Evolutionary conservation across 2,113 vertebrate species (phyloP).

Genomic region (Gnathonemus echidnorhynchus): DNA sequence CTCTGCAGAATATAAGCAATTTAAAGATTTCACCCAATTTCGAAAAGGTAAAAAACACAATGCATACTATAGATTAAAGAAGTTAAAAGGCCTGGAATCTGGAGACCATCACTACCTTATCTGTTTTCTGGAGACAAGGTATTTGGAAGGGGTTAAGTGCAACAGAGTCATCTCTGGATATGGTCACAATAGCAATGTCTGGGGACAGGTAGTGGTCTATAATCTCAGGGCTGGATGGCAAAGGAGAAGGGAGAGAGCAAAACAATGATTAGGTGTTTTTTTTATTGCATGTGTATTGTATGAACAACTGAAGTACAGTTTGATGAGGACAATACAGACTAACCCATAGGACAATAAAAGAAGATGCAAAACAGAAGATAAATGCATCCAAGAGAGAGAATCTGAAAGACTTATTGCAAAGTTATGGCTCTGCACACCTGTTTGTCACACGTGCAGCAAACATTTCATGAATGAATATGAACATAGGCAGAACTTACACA

Average conservation of each 20-base stretch:
- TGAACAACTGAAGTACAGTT: not conserved
- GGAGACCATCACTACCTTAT: not conserved
- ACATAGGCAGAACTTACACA: not conserved
- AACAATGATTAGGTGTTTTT: not conserved
- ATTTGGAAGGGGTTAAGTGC: not conserved
- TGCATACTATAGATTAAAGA: not conserved
- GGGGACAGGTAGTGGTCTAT: not conserved
- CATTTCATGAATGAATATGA: not conserved
- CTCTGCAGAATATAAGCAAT: not conserved
- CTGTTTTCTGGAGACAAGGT: not conserved
- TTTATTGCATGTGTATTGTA: not conserved
- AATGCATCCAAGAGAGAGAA: not conserved
- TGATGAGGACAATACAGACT: not conserved
- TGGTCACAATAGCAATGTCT: not conserved
- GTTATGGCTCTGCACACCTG: not conserved
- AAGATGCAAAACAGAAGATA: not conserved
- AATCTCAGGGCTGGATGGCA: not conserved
- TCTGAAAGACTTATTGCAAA: not conserved
- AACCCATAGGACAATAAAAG: not conserved
- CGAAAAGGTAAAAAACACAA: not conserved
- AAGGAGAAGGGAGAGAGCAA: not conserved
- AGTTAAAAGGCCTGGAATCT: not conserved
- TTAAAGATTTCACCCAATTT: not conserved
- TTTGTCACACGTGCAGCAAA: not conserved
- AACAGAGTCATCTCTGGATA: not conserved